Evolutionary conservation across 92 coral and sea anemone species (phyloP).

Genomic region (Micromussa lordhowensis): DNA sequence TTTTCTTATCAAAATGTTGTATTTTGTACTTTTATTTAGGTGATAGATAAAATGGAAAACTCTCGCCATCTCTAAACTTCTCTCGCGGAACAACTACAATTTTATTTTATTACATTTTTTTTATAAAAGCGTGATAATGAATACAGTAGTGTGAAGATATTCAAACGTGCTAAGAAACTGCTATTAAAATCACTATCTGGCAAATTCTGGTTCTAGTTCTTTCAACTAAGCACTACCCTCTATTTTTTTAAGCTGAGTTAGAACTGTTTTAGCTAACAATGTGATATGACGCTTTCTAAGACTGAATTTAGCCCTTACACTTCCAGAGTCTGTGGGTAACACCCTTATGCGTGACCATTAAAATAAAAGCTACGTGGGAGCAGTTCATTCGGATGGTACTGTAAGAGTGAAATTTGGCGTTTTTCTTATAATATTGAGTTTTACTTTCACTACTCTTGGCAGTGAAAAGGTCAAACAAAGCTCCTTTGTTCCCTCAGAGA

Average conservation of each 20-base stretch:
- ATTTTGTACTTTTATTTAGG: neutral
- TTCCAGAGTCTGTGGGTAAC: neutral
- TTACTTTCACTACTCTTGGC: neutral
- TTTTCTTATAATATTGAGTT: neutral
- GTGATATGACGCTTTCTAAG: neutral
- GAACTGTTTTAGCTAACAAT: neutral
- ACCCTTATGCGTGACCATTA: neutral
- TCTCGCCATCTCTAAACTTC: neutral
- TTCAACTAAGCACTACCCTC: neutral
- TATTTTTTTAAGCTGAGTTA: neutral
- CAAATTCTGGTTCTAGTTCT: neutral
- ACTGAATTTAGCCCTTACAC: neutral
- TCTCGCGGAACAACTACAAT: neutral
- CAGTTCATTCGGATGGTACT: neutral
- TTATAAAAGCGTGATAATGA: neutral
- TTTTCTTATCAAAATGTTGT: neutral
- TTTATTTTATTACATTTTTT: neutral
- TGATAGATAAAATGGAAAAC: neutral
- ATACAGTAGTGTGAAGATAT: neutral
- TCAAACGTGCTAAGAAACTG: neutral
- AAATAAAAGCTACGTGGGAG: neutral
- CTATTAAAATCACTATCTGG: neutral
- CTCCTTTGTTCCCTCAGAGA: neutral
- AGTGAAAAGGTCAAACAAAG: conserved; percentile 4
- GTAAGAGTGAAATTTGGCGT: neutral